Evolutionary conservation across 2,888 invertebrate genomes (phyloP), one percentile per base, ranked within the genome.

Genomic region (Platerodrilus igneus): DNA sequence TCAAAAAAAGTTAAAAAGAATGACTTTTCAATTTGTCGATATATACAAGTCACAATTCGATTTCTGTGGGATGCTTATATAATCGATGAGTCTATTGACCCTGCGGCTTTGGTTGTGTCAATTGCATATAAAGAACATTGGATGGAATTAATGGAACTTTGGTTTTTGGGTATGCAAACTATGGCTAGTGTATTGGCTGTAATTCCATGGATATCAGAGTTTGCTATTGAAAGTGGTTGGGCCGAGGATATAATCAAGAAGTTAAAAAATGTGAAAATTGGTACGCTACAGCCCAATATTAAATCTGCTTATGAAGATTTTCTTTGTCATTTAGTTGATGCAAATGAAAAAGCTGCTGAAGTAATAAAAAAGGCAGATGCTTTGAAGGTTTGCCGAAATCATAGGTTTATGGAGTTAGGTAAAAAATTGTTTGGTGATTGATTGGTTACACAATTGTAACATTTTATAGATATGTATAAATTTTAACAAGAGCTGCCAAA

Each of bases 111-210:
- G 41, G 88, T 90, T 2, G 87, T 92, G 0, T 78, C 90, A 1
- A 84, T 89, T 72, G 73, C 81, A 2, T 93, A 93, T 66, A 89
- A 90, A 60, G 84, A 86, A 62, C 76, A 81, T 57, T 93, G 93
- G 93, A 81, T 81, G 72, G 91, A 92, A 64, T 76, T 93, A 41
- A 86, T 84, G 63, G 93, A 93, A 60, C 70, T 93, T 8, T 93
- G 93, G 93, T 93, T 91, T 67, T 72, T 93, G 45, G 92, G 92
- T 13, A 90, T 93, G 89, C 92, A 92, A 65, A 91, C 92, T 1
- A 83, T 93, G 76, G 81, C 88, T 58, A 80, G 83, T 18, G 81
- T 91, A 0, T 68, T 92, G 22, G 79, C 86, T 10, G 76, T 82
- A 44, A 78, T 91, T 45, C 88, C 90, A 3, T 91, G 91, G 91